A percentile compares a stretch with the other conserved stretches of the same genome.
These are phyloP conservation scores for Struthio camelus DNA, from an alignment of 2,113 vertebrate genomes.

Conservation along the genomic window DNA sequence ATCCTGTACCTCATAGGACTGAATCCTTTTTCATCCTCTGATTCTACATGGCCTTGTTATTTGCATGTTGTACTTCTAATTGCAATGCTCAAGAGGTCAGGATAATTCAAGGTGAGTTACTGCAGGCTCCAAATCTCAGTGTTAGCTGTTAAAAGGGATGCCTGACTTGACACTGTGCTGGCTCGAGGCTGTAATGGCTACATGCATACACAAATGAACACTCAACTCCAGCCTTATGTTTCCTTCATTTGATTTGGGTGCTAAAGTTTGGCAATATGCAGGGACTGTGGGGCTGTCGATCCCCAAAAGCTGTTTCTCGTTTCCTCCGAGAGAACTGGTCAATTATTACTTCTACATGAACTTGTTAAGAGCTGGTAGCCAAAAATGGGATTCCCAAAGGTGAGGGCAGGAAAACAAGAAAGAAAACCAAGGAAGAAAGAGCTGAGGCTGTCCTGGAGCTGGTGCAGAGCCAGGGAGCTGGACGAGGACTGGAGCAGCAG, in stretches of 20 bases:
- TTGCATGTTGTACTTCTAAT: background rate
- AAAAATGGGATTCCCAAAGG: background rate
- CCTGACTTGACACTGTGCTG: background rate
- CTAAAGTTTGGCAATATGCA: background rate
- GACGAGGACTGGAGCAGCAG: background rate
- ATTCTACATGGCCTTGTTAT: background rate
- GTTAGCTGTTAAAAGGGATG: background rate
- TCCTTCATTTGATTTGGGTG: background rate
- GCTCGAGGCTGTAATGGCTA: background rate
- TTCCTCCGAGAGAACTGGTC: background rate
- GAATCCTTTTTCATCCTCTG: background rate
- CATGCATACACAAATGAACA: background rate
- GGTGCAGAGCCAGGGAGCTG: background rate
- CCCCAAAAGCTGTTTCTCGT: background rate
- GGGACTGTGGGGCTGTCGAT: background rate
- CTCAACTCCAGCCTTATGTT: background rate
- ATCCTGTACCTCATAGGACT: background rate
- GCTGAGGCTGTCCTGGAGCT: background rate
- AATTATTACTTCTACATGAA: background rate
- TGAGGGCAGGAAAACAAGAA: background rate
- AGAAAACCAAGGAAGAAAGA: background rate
- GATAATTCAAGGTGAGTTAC: background rate
- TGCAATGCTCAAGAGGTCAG: background rate
- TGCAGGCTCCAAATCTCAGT: background rate
- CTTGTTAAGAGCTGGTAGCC: background rate